Evolutionary conservation across 2,797 vertebrate species (phyloP), one percentile per base, ranked within the genome.

Genomic region (Sebastiscus tertius): DNA sequence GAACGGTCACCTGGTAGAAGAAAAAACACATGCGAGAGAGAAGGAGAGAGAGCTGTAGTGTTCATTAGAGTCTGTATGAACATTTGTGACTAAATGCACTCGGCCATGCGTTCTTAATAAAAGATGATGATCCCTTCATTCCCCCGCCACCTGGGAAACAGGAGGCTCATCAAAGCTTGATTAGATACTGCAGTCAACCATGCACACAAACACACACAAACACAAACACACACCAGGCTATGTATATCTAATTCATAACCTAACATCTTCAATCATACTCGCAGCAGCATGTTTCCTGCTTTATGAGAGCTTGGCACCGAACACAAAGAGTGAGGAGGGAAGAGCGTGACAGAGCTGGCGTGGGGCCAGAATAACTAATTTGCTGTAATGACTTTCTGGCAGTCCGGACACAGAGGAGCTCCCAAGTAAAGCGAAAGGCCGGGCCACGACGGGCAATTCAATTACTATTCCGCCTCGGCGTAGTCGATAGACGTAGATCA

Each of bases 381-480:
- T 92, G 92, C 87, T 86, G 80, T 93, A 94, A 96, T 94, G 91
- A 95, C 93, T 93, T 94, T 89, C 90, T 87, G 90, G 92, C 92
- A 85, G 85, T 80, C 31, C 24, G 87, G 90, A 91, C 81, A 75
- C 75, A 80, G 79, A 86, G 88, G 82, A 83, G 91, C 92, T 84
- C 82, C 84, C 63, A 74, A 87, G 91, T 89, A 85, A 90, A 91
- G 87, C 14, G 24, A 88, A 84, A 88, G 90, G 89, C 90, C 60
- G 63, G 67, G 81, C 85, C 89, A 79, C 67, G 70, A 59, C 22
- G 74, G 91, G 75, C 87, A 87, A 90, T 93, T 94, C 92, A 91
- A 93, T 94, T 93, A 92, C 82, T 65, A 75, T 78, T 73, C 80
- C 18, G 42, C 80, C 78, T 81, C 68, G 12, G 78, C 22, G 69